Percentiles rank a stretch among this genome's conserved stretches.
Conservation (phyloP, 2,113 vertebrate genomes). For the Strix uralensis region DNA sequence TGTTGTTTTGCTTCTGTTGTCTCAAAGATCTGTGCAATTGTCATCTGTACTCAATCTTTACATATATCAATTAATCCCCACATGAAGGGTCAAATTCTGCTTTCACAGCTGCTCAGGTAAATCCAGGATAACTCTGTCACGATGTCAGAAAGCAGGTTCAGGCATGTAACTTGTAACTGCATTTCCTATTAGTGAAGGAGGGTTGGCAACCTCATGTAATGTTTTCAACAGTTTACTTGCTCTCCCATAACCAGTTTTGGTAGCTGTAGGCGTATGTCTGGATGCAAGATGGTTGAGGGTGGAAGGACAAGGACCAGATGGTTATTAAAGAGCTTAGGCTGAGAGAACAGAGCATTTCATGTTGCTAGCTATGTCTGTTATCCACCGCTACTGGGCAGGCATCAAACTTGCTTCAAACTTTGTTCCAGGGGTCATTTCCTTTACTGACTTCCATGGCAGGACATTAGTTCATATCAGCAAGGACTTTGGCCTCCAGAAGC, state of each 20-base stretch:
- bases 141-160: not conserved
- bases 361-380: not conserved
- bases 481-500: not conserved
- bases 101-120: not conserved
- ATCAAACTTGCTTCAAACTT: not conserved
- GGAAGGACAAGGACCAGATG: constrained; percentile 33
- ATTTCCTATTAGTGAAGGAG: not conserved
- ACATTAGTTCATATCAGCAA: not conserved
- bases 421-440: not conserved
- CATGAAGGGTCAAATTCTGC: not conserved
- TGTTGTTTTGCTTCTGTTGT: not conserved
- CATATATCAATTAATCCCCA: not conserved
- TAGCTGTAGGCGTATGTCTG: not conserved
- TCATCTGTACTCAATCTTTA: not conserved
- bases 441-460: not conserved
- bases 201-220: not conserved
- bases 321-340: not conserved
- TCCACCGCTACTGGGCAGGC: not conserved
- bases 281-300: not conserved
- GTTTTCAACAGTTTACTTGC: not conserved
- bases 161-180: not conserved
- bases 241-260: not conserved
- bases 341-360: not conserved
- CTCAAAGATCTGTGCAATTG: not conserved
- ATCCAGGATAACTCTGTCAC: not conserved